These are phyloP conservation scores for Neoitamus cyanurus DNA, from an alignment of 2,888 invertebrate species.

Conservation along the genomic window DNA sequence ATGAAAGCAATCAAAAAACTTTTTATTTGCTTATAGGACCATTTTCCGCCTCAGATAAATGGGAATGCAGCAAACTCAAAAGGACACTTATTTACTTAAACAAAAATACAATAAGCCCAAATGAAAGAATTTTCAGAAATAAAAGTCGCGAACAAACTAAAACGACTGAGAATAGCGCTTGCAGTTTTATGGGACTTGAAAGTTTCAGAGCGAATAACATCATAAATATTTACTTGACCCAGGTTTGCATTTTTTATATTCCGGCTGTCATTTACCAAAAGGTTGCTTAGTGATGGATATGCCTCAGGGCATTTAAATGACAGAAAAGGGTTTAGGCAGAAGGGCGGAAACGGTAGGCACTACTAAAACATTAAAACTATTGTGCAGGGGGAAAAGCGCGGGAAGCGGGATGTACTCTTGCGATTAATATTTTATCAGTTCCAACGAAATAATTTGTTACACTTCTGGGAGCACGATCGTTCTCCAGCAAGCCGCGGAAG, in stretches of 20 bases:
- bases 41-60: neutral
- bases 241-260: constrained; percentile 6
- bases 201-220: neutral
- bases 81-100: neutral
- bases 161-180: neutral
- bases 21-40: neutral
- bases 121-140: neutral
- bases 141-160: neutral
- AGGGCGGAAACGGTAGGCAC: neutral
- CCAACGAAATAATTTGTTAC: neutral
- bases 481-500: neutral
- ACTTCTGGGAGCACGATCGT: neutral
- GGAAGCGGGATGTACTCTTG: neutral
- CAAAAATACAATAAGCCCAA: neutral
- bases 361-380: constrained; percentile 3
- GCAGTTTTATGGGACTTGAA: neutral
- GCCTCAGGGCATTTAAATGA: neutral
- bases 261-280: neutral
- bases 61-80: neutral
- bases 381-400: neutral
- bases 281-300: neutral
- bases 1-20: neutral
- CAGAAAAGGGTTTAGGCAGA: constrained; percentile 5
- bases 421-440: neutral
- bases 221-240: constrained; percentile 6